These are phyloP conservation scores for western clawed frog (Xenopus tropicalis) DNA, from an alignment of 2,113 vertebrate genomes.

Conservation along the genomic window UCB_Xtro_10.0 CM004448.2:94818001-94818500, in stretches of 20 bases:
- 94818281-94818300: conserved; percentile 10
- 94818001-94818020: too few species aligned
- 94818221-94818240: conserved; percentile 13
- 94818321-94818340: conserved; percentile 21
- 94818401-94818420: background rate
- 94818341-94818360: conserved; percentile 14
- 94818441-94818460: conserved; percentile 8
- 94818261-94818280: conserved; percentile 24
- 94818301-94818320: conserved; percentile 21
- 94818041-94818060: too few species aligned
- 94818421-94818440: conserved; percentile 18
- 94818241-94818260: conserved; percentile 23
- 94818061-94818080: too few species aligned
- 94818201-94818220: conserved; percentile 30
- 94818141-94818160: background rate
- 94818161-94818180: background rate
- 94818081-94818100: too few species aligned
- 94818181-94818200: conserved; percentile 2
- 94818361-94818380: background rate
- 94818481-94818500: conserved; percentile 18
- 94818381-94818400: background rate
- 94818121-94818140: background rate
- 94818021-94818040: too few species aligned
- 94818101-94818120: background rate
- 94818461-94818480: background rate